phyloP scores from a whole-genome alignment of 1,140 invertebrate genomes.

The Calycopis cecrops region DNA sequence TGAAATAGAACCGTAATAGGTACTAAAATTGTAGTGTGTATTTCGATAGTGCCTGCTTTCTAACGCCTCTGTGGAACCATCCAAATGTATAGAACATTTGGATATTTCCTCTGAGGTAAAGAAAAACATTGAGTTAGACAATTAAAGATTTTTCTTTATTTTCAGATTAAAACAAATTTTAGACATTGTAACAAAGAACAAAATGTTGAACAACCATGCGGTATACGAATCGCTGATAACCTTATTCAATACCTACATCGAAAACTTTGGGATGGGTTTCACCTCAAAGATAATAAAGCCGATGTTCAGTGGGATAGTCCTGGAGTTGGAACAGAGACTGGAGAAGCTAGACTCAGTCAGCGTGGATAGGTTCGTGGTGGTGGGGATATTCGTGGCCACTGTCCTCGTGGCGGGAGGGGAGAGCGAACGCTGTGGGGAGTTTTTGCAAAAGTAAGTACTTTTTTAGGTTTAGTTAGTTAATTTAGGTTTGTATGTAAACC shows the following conservation, averaged over 20 bases:
- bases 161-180: conserved; percentile 61
- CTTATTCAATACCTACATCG: conserved; percentile 51
- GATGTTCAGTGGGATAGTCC: conserved; percentile 54
- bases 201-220: conserved; percentile 46
- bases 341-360: conserved; percentile 59
- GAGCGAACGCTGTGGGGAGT: conserved; percentile 40
- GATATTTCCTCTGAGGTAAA: no score
- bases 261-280: conserved; percentile 59
- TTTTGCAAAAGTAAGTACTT: conserved; percentile 55
- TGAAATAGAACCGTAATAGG: no score
- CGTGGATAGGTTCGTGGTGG: conserved; percentile 51
- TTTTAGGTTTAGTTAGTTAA: no score
- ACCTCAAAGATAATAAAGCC: conserved; percentile 45
- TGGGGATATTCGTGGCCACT: conserved; percentile 64
- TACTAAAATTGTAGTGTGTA: no score
- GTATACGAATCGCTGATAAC: conserved; percentile 53
- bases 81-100: no score
- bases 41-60: no score
- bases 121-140: no score
- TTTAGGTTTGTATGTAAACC: no score
- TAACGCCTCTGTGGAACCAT: no score
- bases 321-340: conserved; percentile 61
- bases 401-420: conserved; percentile 46
- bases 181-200: conserved; percentile 44
- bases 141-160: conserved; percentile 22